Base-by-base conservation (phyloP, 2,888 invertebrate species). In the Scaptomyza flava region DNA sequence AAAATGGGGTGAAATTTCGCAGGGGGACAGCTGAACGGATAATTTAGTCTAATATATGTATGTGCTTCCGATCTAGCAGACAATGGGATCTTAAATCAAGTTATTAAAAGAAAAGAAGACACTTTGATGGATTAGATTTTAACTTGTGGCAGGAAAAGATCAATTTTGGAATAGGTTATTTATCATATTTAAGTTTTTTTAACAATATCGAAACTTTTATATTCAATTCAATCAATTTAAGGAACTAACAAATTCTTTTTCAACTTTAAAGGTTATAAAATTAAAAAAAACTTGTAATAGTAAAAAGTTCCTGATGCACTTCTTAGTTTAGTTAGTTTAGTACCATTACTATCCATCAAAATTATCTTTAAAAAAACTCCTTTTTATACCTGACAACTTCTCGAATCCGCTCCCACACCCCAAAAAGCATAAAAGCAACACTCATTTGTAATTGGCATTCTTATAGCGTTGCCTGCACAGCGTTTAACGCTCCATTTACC, bases 1-100 rank as follows among this genome's bases (percentile, higher is more conserved):
- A 23, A 68, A 60, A 66, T 47, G 67, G 41, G 77, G 77, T 72
- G 73, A 73, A 77, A 78, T 62, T 61, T 62, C 56, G 43, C 46
- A 50, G 46, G 48, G 53, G 47, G 52, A 61, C 45, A 54, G 9
- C 17, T 33, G 27, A 33, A 33, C 38, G 17, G 11, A 11, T 20
- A 20, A 11, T 20, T 43, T 12, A 27, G 6, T 27, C 27, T 6
- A 6, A 23, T 23, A 8, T 12, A 14, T 43, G 43, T 7, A 2
- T 36, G 36, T 52, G 45, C 23, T 20, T 27, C 31, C 11, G 41
- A 52, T 63, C 38, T 41, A 42, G 31, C n/a, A n/a, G n/a, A n/a
- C 9, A 58, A 23, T 50, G 23, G 3, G 4, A 17, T 17, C 6
- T 1, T 42, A n/a, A n/a, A 30, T 5, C 12, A 5, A 33, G 12